A percentile compares a stretch with the other conserved stretches of the same genome.
These are phyloP conservation scores for Oreochromis spilurus DNA, from an alignment of 2,113 vertebrate genomes.

Conservation along the genomic window DNA sequence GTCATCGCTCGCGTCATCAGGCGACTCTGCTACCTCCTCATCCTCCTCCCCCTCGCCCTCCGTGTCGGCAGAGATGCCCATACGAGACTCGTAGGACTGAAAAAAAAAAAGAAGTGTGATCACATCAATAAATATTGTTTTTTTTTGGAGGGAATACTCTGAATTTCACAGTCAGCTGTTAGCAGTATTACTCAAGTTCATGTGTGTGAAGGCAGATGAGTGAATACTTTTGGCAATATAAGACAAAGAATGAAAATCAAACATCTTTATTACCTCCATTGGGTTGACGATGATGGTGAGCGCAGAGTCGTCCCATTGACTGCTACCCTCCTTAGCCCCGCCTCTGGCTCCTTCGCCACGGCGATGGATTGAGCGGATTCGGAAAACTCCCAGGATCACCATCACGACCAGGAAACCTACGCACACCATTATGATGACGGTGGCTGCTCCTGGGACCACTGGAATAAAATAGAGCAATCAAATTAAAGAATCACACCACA, in stretches of 20 bases:
- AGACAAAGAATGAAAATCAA: not conserved
- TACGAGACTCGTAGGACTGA: conserved; percentile 75
- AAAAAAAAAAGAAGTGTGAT: not conserved
- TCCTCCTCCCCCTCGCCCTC: conserved; percentile 76
- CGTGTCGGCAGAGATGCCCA: conserved; percentile 68
- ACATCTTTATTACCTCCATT: conserved; percentile 86
- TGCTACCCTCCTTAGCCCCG: conserved; percentile 78
- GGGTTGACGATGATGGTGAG: conserved; percentile 98
- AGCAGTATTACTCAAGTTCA: not conserved
- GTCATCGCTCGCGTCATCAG: conserved; percentile 76
- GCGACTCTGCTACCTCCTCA: conserved; percentile 85
- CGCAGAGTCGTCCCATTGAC: conserved; percentile 95
- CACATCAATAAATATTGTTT: not conserved
- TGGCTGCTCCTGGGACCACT: conserved; percentile 95
- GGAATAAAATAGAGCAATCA: not conserved
- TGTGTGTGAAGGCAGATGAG: not conserved
- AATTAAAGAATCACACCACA: not conserved
- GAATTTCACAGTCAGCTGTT: not conserved
- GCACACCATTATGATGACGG: conserved; percentile 95
- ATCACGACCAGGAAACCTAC: conserved; percentile 97
- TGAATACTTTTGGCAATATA: not conserved
- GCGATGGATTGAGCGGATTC: conserved; percentile 91
- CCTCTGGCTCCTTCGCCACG: conserved; percentile 66
- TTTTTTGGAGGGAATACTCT: not conserved
- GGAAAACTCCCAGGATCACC: conserved; percentile 91